phyloP scores from a whole-genome alignment of 2,888 invertebrate genomes.

The Thecophora atra region DNA sequence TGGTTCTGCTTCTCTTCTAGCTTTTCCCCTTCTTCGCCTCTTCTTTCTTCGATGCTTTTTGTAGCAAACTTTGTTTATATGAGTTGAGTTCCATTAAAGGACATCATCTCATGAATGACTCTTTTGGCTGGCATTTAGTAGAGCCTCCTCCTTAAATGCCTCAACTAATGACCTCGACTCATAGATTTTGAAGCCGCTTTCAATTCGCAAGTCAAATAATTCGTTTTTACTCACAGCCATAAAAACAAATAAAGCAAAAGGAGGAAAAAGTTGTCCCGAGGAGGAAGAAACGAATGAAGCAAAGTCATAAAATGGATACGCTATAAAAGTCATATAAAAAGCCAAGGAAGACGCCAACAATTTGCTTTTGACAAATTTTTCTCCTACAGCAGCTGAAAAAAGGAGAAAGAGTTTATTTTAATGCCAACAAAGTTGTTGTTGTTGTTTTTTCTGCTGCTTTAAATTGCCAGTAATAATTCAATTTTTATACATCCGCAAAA shows the following conservation, averaged over 20 bases:
- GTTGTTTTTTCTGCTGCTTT: constrained; percentile 48
- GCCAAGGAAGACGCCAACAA: constrained; percentile 59
- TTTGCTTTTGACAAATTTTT: constrained; percentile 59
- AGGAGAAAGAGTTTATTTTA: too few species aligned
- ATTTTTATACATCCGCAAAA: constrained; percentile 60
- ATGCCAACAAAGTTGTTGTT: constrained; percentile 43
- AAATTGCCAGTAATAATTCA: constrained; percentile 60
- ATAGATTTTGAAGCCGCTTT: constrained; percentile 20
- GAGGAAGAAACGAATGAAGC: neutral
- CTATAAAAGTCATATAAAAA: constrained; percentile 30
- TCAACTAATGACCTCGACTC: constrained; percentile 34
- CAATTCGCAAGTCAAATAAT: constrained; percentile 1
- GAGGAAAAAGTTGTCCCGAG: neutral
- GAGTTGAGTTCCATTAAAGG: constrained; percentile 50
- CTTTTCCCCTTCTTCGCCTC: neutral
- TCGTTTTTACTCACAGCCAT: neutral
- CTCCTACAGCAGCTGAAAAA: constrained; percentile 46
- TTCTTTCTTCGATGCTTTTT: neutral
- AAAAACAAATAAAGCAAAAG: neutral
- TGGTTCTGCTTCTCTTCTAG: neutral
- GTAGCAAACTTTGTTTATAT: constrained; percentile 47
- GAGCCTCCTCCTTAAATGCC: constrained; percentile 12
- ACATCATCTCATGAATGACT: neutral
- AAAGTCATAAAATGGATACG: neutral
- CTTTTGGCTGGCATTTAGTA: neutral